Evolutionary conservation across 2,797 vertebrate genomes (phyloP).

Genomic region (Phoxinus dragarum): DNA sequence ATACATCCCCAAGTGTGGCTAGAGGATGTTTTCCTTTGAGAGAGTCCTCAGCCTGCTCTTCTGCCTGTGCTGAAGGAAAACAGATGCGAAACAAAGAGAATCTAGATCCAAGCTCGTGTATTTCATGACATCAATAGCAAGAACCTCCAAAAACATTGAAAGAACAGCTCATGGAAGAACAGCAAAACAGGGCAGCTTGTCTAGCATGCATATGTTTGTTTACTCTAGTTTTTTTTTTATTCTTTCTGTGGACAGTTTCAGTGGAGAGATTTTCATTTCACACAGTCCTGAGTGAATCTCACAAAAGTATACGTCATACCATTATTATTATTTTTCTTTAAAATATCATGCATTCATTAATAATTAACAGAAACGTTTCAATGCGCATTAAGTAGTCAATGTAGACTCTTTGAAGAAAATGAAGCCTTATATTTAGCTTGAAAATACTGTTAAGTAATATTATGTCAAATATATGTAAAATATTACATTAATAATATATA

Average conservation of each 20-base stretch:
- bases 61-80: slow-evolving; percentile 17
- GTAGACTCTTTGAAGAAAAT: background rate
- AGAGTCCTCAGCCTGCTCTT: slow-evolving; percentile 23
- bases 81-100: slow-evolving; percentile 13
- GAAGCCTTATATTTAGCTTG: background rate
- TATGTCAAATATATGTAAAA: too few relatives aligned
- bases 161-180: background rate
- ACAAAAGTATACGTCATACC: background rate
- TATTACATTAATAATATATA: too few relatives aligned
- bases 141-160: background rate
- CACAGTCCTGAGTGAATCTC: background rate
- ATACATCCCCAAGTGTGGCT: slow-evolving; percentile 54
- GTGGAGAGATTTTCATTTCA: background rate
- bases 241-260: background rate
- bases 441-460: too few relatives aligned
- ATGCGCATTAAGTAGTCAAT: background rate
- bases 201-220: slow-evolving; percentile 1
- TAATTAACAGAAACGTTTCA: too few relatives aligned
- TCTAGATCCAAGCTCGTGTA: background rate
- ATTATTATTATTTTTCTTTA: background rate
- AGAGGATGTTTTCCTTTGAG: slow-evolving; percentile 51
- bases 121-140: slow-evolving; percentile 26
- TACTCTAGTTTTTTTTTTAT: background rate
- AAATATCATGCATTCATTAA: background rate
- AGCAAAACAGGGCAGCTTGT: background rate